phyloP scores from a whole-genome alignment of 1,140 invertebrate genomes.

The Panonychus citri region DNA sequence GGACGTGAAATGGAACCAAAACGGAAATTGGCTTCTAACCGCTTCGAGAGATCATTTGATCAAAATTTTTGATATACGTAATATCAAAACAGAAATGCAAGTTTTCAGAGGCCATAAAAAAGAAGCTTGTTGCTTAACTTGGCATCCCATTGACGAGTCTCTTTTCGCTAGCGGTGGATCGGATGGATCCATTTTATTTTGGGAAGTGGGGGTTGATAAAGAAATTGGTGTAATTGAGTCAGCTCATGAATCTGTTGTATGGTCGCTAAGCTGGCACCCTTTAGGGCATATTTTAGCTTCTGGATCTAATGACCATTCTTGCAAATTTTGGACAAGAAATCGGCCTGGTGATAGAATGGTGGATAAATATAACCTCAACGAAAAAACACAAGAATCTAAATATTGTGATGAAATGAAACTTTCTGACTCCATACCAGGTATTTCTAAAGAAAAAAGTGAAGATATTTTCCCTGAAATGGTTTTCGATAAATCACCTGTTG shows the following conservation, averaged over 20 bases:
- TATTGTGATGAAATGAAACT: conserved; percentile 39
- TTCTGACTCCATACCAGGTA: conserved; percentile 50
- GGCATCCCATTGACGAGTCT: conserved; percentile 92
- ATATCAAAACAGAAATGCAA: conserved; percentile 72
- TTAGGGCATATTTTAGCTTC: conserved; percentile 93
- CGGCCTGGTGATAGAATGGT: conserved; percentile 91
- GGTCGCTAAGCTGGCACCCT: conserved; percentile 97
- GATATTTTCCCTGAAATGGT: conserved; percentile 25
- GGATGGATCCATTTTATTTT: conserved; percentile 91
- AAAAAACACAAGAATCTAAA: conserved; percentile 45
- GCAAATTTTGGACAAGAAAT: conserved; percentile 97
- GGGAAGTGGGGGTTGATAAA: conserved; percentile 94
- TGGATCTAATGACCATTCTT: conserved; percentile 92
- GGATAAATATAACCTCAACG: conserved; percentile 86
- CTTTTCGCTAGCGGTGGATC: conserved; percentile 89
- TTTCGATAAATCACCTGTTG: conserved; percentile 18
- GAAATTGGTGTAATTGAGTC: conserved; percentile 93
- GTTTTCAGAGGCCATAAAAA: conserved; percentile 95
- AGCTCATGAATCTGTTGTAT: conserved; percentile 96
- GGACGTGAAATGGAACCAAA: conserved; percentile 96
- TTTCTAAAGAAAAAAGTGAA: conserved; percentile 61
- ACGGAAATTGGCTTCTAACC: conserved; percentile 98
- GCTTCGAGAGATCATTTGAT: conserved; percentile 90
- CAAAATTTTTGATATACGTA: conserved; percentile 93
- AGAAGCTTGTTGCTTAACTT: conserved; percentile 79